These are phyloP conservation scores for Oceanodroma leucorhoa DNA, from an alignment of 2,797 vertebrate species.

Conservation along the genomic window DNA sequence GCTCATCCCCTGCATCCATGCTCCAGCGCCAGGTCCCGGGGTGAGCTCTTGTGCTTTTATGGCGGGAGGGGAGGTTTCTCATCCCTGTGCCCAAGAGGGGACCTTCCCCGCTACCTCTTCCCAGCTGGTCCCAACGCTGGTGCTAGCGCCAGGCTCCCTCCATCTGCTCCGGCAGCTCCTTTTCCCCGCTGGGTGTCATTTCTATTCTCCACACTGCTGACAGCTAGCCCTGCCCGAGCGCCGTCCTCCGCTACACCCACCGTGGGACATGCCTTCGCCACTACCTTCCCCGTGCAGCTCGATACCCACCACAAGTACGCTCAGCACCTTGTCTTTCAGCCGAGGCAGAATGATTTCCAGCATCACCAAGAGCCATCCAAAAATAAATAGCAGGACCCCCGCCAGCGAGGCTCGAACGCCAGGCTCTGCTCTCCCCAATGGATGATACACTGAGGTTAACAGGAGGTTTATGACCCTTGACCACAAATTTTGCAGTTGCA, in stretches of 20 bases:
- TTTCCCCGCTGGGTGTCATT: conserved; percentile 34
- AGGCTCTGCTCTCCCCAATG: neutral
- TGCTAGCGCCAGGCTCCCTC: conserved; percentile 36
- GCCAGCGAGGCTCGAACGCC: neutral
- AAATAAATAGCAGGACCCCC: neutral
- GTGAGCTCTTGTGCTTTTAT: neutral
- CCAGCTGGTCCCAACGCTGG: neutral
- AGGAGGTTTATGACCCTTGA: neutral
- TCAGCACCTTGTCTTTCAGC: neutral
- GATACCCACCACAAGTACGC: accelerated
- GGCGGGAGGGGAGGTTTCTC: neutral
- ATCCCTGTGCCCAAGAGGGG: neutral
- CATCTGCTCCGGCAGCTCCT: conserved; percentile 43
- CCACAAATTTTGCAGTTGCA: neutral
- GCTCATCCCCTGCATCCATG: neutral
- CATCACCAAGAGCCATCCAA: neutral
- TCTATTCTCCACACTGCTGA: conserved; percentile 72
- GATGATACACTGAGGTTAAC: neutral
- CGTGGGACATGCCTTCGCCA: neutral
- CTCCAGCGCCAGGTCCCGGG: accelerated
- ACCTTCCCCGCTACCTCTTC: neutral
- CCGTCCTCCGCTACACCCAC: neutral
- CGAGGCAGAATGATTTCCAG: neutral
- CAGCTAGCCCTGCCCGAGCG: conserved; percentile 24
- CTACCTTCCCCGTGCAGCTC: neutral